Conservation (phyloP, 2,113 vertebrate genomes). For the rat (Rattus norvegicus) region GRCr8 NC_086024.1:130707501-130708000, state of each 20-base stretch:
- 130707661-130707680: neutral
- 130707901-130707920: neutral
- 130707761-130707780: neutral
- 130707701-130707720: neutral
- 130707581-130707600: neutral
- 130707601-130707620: neutral
- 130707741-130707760: neutral
- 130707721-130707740: neutral
- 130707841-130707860: neutral
- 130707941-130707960: neutral
- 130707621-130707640: neutral
- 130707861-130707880: neutral
- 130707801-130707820: neutral
- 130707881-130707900: neutral
- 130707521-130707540: neutral
- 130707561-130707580: neutral
- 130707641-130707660: neutral
- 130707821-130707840: neutral
- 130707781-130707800: neutral
- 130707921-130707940: neutral
- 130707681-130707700: neutral
- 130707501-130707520: constrained; percentile 2
- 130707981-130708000: neutral
- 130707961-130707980: neutral
- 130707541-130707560: neutral